These are phyloP conservation scores for Drosophila carrolli DNA, from an alignment of 1,140 invertebrate genomes.

Conservation along the genomic window DNA sequence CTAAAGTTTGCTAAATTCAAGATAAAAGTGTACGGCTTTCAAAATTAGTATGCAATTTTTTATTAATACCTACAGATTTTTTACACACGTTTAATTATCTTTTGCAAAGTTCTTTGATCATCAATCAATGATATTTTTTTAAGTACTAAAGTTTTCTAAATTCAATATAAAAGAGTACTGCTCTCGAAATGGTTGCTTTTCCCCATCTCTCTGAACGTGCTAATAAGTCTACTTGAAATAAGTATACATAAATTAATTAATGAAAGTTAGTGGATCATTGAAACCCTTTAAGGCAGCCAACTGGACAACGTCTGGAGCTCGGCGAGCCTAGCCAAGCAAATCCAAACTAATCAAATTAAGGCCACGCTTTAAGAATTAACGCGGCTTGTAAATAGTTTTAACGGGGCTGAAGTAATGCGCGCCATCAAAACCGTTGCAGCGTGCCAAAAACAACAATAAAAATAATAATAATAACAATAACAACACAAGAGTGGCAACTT, in stretches of 20 bases:
- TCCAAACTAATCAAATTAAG: conserved; percentile 80
- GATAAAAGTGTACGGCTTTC: too few species aligned
- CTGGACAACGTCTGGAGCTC: conserved; percentile 32
- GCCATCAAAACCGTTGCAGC: conserved; percentile 73
- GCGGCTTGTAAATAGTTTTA: conserved; percentile 81
- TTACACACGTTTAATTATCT: too few species aligned
- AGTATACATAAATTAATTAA: conserved; percentile 6
- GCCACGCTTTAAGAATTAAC: conserved; percentile 82
- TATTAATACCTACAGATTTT: too few species aligned
- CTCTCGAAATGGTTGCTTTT: too few species aligned
- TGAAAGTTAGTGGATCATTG: conserved; percentile 5
- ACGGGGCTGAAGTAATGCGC: conserved; percentile 82
- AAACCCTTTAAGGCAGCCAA: conserved; percentile 45
- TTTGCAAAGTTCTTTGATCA: too few species aligned
- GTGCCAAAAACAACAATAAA: conserved; percentile 57
- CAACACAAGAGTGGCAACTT: conserved; percentile 29
- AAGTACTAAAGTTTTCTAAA: too few species aligned
- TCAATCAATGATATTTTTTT: too few species aligned
- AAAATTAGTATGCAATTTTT: too few species aligned
- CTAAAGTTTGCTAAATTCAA: too few species aligned
- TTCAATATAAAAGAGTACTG: too few species aligned
- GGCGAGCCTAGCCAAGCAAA: conserved; percentile 59
- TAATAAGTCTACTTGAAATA: conserved; percentile 1
- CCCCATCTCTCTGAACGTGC: too few species aligned
- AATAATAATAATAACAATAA: conserved; percentile 18